phyloP scores from a whole-genome alignment of 2,888 invertebrate genomes.

The Troilus luridus region DNA sequence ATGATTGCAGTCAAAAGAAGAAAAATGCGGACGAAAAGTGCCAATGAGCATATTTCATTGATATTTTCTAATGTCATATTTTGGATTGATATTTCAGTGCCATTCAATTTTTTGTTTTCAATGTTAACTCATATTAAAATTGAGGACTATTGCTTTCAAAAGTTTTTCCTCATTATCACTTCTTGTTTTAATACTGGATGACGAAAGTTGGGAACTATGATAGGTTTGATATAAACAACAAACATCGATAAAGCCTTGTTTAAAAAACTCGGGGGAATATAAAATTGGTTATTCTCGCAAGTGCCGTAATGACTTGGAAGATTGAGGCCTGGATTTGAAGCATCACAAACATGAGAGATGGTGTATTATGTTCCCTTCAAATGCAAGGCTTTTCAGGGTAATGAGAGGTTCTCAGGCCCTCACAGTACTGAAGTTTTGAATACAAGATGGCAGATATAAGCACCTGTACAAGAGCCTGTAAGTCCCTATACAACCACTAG shows the following conservation, averaged over 20 bases:
- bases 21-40: no score
- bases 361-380: constrained; percentile 1
- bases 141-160: no score
- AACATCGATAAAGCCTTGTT: background rate
- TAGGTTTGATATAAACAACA: background rate
- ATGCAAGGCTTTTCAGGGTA: background rate
- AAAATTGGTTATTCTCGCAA: background rate
- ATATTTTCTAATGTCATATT: no score
- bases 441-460: background rate
- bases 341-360: background rate
- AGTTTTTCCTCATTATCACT: no score
- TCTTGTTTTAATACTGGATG: no score
- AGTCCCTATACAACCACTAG: background rate
- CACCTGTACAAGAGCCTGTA: no score
- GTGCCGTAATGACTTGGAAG: background rate
- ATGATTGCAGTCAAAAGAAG: no score
- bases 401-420: background rate
- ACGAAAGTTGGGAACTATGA: no score
- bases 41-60: no score
- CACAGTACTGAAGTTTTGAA: background rate
- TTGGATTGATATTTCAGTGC: no score
- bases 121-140: no score
- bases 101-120: no score
- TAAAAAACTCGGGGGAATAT: background rate
- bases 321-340: background rate